phyloP scores from a whole-genome alignment of 92 coral and sea anemone genomes.

The Actinernus sp. region DNA sequence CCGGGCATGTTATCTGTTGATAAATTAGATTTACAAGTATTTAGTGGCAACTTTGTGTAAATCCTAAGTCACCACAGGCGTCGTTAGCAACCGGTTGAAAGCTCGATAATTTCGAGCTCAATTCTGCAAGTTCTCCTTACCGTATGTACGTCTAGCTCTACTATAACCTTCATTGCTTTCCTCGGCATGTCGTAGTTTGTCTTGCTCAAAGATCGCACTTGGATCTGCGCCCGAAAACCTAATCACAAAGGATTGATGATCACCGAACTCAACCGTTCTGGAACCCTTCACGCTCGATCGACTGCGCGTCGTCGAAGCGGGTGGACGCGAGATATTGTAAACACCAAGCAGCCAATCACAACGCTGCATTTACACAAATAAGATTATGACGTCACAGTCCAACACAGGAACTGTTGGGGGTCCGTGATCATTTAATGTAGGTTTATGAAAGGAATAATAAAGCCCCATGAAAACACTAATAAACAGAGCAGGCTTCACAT shows the following conservation, averaged over 20 bases:
- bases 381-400: conserved; percentile 66
- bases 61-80: conserved; percentile 59
- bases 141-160: conserved; percentile 94
- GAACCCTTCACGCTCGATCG: conserved; percentile 40
- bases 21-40: conserved; percentile 21
- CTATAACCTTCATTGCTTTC: conserved; percentile 98
- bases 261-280: neutral
- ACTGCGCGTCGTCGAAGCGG: conserved; percentile 64
- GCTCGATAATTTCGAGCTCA: conserved; percentile 12
- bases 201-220: conserved; percentile 6
- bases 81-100: conserved; percentile 92
- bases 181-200: conserved; percentile 79
- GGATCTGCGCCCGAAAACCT: neutral
- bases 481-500: too few species aligned
- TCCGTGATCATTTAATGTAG: too few species aligned
- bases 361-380: conserved; percentile 6
- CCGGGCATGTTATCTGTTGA: conserved; percentile 92
- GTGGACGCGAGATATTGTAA: conserved; percentile 79
- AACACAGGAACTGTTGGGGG: conserved; percentile 9
- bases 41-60: conserved; percentile 17
- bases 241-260: too few species aligned
- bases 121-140: conserved; percentile 52
- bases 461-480: too few species aligned
- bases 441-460: too few species aligned
- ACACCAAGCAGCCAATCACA: conserved; percentile 71